Evolutionary conservation across 2,888 invertebrate genomes (phyloP).

Genomic region (Lithodes maja): DNA sequence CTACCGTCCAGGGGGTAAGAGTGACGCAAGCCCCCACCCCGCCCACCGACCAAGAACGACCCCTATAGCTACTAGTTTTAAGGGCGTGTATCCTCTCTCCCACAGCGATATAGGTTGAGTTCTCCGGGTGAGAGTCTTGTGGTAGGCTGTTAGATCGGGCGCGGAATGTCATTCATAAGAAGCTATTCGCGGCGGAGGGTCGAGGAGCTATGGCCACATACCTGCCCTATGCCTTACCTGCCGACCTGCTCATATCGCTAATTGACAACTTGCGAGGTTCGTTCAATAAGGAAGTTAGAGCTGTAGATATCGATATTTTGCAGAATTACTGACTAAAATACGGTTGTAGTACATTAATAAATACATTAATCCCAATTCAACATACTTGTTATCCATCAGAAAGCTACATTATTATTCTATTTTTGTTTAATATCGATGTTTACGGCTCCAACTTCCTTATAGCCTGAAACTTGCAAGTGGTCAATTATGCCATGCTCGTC

Average conservation of each 20-base stretch:
- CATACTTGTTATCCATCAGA: too few relatives aligned
- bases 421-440: too few relatives aligned
- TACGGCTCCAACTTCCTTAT: too few relatives aligned
- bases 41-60: neutral
- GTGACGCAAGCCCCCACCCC: neutral
- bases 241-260: neutral
- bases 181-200: constrained; percentile 35
- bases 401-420: too few relatives aligned
- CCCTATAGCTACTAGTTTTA: neutral
- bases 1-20: constrained; percentile 35
- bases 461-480: too few relatives aligned
- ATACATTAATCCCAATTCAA: too few relatives aligned
- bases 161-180: constrained; percentile 50
- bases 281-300: too few relatives aligned
- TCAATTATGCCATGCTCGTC: too few relatives aligned
- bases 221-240: constrained; percentile 29
- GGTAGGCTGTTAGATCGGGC: constrained; percentile 30
- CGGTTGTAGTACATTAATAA: too few relatives aligned
- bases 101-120: neutral
- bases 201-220: constrained; percentile 30
- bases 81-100: neutral
- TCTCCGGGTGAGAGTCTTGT: neutral
- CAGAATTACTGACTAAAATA: too few relatives aligned
- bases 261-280: too few relatives aligned
- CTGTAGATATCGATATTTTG: too few relatives aligned